Evolutionary conservation across 2,888 invertebrate genomes (phyloP), one percentile per base, ranked within the genome.

Genomic region (Troilus luridus): DNA sequence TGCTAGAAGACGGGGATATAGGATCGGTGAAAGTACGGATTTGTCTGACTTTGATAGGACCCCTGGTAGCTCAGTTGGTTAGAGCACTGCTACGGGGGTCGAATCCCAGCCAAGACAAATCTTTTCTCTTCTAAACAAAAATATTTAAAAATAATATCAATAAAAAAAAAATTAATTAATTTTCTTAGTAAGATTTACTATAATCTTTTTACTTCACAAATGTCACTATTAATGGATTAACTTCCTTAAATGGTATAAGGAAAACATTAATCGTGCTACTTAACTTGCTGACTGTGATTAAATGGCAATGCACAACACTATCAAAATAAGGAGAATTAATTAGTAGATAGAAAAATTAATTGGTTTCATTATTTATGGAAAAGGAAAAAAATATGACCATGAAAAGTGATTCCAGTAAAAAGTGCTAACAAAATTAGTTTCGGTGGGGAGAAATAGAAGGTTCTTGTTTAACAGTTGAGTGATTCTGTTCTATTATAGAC

Each of bases 381-480:
- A 77, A 41, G 72, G 41, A 54, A 89, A 64, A 41, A 89, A 41
- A 41, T 41, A 64, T 89, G 89, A 89, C 89, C 89, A 89, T 89
- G 89, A 89, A 89, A 67, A 67, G 60, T 89, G 62, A 54, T n/a
- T 62, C 89, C 62, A n/a, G 89, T 89, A 67, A 89, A 67, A 89
- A 89, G 41, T 89, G 41, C 41, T 89, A 89, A 64, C 62, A 64
- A 89, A 56, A 89, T 89, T 89, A 89, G 89, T 60, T 89, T 89
- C 67, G 89, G 89, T 89, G 64, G 89, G 89, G 60, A 62, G 89
- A 64, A 89, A 89, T 62, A 54, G 54, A 64, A 41, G 62, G 62
- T n/a, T 19, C 89, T 89, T 64, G 89, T 89, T 89, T 64, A 64
- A 89, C 89, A 89, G 89, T 64, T 64, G 62, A 89, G 27, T 89